These are phyloP conservation scores for Cotesia chilonis DNA, from an alignment of 1,140 invertebrate species.

Conservation along the genomic window DNA sequence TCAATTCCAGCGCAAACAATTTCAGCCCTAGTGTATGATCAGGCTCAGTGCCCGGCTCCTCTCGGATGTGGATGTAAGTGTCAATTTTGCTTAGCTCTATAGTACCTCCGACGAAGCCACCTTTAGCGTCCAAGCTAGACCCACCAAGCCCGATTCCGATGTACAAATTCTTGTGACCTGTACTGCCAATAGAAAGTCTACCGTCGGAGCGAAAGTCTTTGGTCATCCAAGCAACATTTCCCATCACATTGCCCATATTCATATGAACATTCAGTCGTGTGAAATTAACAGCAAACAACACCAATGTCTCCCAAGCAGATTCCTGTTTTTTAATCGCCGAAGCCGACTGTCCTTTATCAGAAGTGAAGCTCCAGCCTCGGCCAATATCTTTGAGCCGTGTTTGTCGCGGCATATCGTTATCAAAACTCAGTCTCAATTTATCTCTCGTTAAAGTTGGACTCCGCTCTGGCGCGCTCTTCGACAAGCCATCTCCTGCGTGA, in stretches of 20 bases:
- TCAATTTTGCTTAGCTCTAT: constrained; percentile 91
- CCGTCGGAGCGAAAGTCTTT: constrained; percentile 91
- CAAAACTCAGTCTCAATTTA: constrained; percentile 67
- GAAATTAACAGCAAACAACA: constrained; percentile 95
- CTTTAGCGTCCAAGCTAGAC: constrained; percentile 92
- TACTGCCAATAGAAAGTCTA: constrained; percentile 91
- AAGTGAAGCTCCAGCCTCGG: constrained; percentile 64
- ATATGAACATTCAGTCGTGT: constrained; percentile 95
- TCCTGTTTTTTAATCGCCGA: constrained; percentile 67
- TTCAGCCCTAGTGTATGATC: constrained; percentile 88
- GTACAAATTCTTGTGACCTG: constrained; percentile 92
- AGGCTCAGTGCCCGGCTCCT: constrained; percentile 89
- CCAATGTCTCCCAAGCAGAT: constrained; percentile 91
- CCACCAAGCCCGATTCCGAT: constrained; percentile 87
- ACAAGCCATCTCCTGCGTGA: constrained; percentile 51
- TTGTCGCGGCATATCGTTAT: constrained; percentile 62
- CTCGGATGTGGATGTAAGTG: constrained; percentile 85
- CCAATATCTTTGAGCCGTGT: constrained; percentile 67
- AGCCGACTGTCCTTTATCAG: constrained; percentile 61
- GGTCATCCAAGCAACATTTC: constrained; percentile 94
- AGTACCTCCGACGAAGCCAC: constrained; percentile 94
- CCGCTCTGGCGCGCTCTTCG: constrained; percentile 60
- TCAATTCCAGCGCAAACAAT: constrained; percentile 84
- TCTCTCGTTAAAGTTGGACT: constrained; percentile 66
- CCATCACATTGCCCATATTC: constrained; percentile 99